These are phyloP conservation scores for Lipophrys pholis DNA, from an alignment of 2,113 vertebrate genomes.

Conservation along the genomic window DNA sequence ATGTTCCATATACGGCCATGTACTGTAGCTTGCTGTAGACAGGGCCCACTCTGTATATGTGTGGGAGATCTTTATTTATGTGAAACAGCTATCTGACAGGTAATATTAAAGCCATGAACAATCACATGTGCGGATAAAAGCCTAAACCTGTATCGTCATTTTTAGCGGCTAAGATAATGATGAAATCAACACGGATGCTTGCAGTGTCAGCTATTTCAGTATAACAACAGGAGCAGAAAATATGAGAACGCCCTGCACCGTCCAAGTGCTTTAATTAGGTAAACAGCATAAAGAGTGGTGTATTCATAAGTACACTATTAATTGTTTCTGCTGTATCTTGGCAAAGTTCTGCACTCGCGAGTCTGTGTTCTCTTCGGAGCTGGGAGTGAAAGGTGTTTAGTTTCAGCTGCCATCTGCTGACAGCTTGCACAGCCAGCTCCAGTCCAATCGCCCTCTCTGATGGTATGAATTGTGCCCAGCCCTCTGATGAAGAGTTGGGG, in stretches of 20 bases:
- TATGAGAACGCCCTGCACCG: constrained; percentile 7
- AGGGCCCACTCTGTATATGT: constrained; percentile 59
- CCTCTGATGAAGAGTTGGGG: constrained; percentile 80
- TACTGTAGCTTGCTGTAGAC: constrained; percentile 70
- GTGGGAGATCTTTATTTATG: constrained; percentile 67
- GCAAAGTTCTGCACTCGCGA: constrained; percentile 60
- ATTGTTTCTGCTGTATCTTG: constrained; percentile 64
- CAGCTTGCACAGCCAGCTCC: constrained; percentile 70
- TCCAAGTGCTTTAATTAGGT: constrained; percentile 34
- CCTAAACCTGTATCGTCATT: constrained; percentile 25
- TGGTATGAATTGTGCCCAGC: constrained; percentile 73
- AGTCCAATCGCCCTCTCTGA: constrained; percentile 71
- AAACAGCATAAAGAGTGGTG: constrained; percentile 28
- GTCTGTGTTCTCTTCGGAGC: constrained; percentile 57
- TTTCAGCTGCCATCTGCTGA: constrained; percentile 80
- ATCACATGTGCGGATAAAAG: constrained; percentile 31
- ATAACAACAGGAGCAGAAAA: constrained; percentile 1
- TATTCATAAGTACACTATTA: constrained; percentile 56
- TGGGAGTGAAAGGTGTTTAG: constrained; percentile 70
- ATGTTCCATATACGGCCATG: constrained; percentile 83
- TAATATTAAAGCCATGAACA: constrained; percentile 44
- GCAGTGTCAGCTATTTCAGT: constrained; percentile 9
- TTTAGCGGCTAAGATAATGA: constrained; percentile 16
- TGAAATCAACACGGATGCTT: constrained; percentile 21
- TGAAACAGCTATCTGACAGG: constrained; percentile 48